These are phyloP conservation scores for Antechinus stuartii DNA, from an alignment of 2,113 vertebrate species.

Conservation along the genomic window DNA sequence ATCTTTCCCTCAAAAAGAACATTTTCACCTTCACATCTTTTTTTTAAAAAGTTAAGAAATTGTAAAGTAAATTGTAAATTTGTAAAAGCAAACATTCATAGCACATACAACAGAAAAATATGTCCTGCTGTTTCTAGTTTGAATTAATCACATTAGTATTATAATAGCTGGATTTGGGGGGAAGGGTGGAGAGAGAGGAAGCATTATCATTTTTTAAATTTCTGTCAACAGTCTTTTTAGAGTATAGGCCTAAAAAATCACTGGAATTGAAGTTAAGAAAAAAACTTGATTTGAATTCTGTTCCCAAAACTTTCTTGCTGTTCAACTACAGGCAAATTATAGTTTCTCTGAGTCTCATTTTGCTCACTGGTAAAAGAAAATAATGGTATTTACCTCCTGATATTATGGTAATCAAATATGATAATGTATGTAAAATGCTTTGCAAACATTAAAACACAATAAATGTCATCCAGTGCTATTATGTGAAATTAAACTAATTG, in stretches of 20 bases:
- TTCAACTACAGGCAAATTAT: neutral
- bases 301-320: neutral
- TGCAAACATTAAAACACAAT: neutral
- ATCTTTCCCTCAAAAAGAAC: too few relatives aligned
- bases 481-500: neutral
- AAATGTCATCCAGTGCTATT: neutral
- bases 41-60: too few relatives aligned
- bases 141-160: neutral
- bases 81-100: neutral
- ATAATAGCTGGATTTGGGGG: neutral
- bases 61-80: too few relatives aligned
- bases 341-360: neutral
- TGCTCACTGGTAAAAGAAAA: neutral
- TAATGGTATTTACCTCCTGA: neutral
- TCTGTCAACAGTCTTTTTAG: neutral
- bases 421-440: neutral
- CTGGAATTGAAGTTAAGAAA: neutral
- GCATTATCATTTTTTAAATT: neutral
- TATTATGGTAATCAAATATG: neutral
- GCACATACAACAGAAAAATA: neutral
- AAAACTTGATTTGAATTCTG: neutral
- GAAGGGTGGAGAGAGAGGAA: neutral
- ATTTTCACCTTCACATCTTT: neutral
- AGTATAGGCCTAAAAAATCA: neutral
- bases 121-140: neutral